Percentiles rank a stretch among this genome's conserved stretches.
Conservation (phyloP, 2,888 invertebrate species). For the Amphipoea oculea region DNA sequence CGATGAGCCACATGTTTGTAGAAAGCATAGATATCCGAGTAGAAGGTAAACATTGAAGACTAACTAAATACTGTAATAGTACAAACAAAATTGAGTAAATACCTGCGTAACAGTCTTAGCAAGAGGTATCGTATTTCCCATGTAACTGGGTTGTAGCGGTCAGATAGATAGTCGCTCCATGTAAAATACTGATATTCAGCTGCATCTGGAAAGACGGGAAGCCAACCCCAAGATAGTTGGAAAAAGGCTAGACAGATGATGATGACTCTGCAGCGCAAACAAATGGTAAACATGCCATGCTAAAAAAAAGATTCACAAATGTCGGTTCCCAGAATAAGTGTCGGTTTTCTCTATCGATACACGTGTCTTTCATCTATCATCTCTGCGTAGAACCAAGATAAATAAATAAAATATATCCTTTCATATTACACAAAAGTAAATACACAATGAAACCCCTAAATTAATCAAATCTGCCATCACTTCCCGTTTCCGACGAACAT, state of each 20-base stretch:
- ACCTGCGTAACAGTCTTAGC: no score
- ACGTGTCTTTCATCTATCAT: not conserved
- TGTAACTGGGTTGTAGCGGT: not conserved
- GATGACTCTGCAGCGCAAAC: not conserved
- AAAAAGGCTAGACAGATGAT: not conserved
- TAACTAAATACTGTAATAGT: not conserved
- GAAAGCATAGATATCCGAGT: not conserved
- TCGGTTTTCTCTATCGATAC: constrained; percentile 1
- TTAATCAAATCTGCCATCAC: constrained; percentile 52
- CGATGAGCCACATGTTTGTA: not conserved
- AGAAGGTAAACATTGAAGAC: not conserved
- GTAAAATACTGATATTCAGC: not conserved
- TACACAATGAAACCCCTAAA: constrained; percentile 3
- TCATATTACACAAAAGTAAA: not conserved
- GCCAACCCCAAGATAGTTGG: not conserved
- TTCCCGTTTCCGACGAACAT: constrained; percentile 2
- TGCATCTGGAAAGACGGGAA: not conserved
- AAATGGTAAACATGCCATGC: not conserved
- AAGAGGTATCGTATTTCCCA: not conserved
- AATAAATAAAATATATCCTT: constrained; percentile 16
- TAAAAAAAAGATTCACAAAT: not conserved
- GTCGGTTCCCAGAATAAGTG: not conserved
- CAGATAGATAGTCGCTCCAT: not conserved
- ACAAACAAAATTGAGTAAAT: not conserved
- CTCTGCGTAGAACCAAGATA: not conserved